Evolutionary conservation across 1,140 invertebrate genomes (phyloP).

Genomic region (Aphelinus atriplicis): DNA sequence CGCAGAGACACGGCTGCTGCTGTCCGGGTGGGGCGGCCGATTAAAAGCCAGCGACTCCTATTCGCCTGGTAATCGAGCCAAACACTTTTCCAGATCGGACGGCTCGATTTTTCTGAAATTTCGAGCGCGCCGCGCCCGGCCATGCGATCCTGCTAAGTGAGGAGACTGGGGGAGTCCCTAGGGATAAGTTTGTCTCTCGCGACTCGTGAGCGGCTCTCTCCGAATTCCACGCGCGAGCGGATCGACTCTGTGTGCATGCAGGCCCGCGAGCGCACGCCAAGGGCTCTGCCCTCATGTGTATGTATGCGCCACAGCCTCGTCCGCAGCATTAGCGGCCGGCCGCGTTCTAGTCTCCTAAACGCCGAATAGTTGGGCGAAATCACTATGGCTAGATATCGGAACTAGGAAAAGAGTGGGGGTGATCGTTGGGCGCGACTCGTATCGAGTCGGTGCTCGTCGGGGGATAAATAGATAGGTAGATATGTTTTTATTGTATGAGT

Average conservation of each 20-base stretch:
- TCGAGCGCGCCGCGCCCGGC: constrained; percentile 7
- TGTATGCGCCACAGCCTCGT: too few species aligned
- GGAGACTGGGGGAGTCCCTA: constrained; percentile 55
- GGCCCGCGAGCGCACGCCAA: too few species aligned
- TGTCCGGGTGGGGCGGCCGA: constrained; percentile 12
- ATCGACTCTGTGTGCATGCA: too few species aligned
- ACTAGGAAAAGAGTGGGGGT: not conserved
- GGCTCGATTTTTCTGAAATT: constrained; percentile 44
- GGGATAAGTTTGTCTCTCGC: constrained; percentile 46
- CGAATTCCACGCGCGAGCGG: too few species aligned
- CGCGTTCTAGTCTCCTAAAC: constrained; percentile 35
- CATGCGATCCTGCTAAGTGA: constrained; percentile 53
- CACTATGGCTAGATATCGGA: not conserved
- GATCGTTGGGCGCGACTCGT: too few species aligned
- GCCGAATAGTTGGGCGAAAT: constrained; percentile 31
- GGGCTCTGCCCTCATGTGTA: too few species aligned
- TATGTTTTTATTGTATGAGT: too few species aligned
- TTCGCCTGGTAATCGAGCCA: constrained; percentile 48
- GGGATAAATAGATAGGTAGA: not conserved
- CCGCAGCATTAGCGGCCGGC: not conserved
- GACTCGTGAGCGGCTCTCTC: not conserved
- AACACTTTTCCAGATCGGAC: constrained; percentile 50
- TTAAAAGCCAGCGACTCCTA: constrained; percentile 36
- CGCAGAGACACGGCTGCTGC: constrained; percentile 28
- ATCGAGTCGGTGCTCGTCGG: not conserved